Evolutionary conservation across 2,797 vertebrate species (phyloP), one percentile per base, ranked within the genome.

Genomic region (Amblyopsis hoosieri): DNA sequence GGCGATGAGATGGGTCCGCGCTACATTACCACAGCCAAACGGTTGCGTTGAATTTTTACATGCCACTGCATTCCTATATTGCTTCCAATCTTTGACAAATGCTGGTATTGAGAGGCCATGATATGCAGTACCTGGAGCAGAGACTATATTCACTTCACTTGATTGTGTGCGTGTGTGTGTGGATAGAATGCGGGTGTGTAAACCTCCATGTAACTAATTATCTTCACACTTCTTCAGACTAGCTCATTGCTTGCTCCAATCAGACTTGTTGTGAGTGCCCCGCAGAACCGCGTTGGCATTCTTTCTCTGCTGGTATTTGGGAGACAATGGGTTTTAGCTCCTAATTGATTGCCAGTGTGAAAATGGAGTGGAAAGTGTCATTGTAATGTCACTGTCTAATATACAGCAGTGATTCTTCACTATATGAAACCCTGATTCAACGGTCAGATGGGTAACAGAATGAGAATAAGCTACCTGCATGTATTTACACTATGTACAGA

Each of bases 1-100:
- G 60, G 64, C 70, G 54, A 78, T 71, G 58, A 70, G 69, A 71
- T 62, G 59, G 51, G 72, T 65, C 72, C 5, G 61, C 61, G 63
- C 46, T 51, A 45, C 56, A 59, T 60, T 64, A 66, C n/a, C 10
- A 69, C 71, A 67, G 69, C 65, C 60, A 17, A 64, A 64, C 57
- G 60, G 63, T 74, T 70, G 63, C 67, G 59, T 46, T 37, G 5
- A 63, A 12, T 49, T 69, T 58, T 71, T 64, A 72, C 65, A 47
- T 64, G 52, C 60, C 47, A 55, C 62, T 33, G 1, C 33, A 45
- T 56, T 54, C 19, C 54, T 51, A 1, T 65, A 60, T 53, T 53
- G 56, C 45, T 42, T 72, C 56, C 13, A 64, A 51, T 45, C 5
- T 12, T 48, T 45, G 58, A 60, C 52, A 9, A 67, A 60, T 48